Conservation (phyloP, 2,113 vertebrate species). For the cattle (Bos taurus) region DNA sequence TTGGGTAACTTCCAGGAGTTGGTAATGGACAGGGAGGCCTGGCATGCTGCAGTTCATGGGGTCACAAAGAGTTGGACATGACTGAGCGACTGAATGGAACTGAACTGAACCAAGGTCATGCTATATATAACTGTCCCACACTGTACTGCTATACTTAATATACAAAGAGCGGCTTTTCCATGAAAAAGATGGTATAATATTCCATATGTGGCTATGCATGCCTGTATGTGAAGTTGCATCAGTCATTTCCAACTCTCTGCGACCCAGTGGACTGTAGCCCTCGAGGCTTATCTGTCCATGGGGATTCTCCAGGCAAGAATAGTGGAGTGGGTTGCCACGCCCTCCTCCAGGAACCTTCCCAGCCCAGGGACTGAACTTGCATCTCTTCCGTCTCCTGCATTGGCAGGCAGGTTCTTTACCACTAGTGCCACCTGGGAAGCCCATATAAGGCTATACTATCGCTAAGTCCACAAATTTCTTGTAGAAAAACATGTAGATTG, state of each 20-base stretch:
- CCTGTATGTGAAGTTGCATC: background rate
- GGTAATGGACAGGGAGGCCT: background rate
- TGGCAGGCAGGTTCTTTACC: background rate
- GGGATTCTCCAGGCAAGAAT: background rate
- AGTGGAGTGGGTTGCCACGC: background rate
- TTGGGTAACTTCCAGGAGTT: background rate
- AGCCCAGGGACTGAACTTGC: background rate
- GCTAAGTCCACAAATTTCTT: background rate
- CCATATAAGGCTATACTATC: background rate
- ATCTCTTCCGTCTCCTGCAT: background rate
- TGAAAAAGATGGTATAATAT: background rate
- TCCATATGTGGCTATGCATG: background rate
- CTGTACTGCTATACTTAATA: background rate
- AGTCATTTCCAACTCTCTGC: background rate
- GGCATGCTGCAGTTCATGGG: background rate
- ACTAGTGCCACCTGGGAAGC: background rate
- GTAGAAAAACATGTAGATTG: background rate
- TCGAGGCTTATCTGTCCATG: background rate
- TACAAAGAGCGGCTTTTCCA: background rate
- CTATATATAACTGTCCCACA: fast-evolving
- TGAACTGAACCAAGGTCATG: background rate
- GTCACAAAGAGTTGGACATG: background rate
- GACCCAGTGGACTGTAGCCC: background rate
- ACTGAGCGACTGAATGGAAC: background rate
- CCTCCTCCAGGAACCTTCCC: background rate